Evolutionary conservation across 2,888 invertebrate genomes (phyloP), one percentile per base, ranked within the genome.

Genomic region (Caenorhabditis sp.): DNA sequence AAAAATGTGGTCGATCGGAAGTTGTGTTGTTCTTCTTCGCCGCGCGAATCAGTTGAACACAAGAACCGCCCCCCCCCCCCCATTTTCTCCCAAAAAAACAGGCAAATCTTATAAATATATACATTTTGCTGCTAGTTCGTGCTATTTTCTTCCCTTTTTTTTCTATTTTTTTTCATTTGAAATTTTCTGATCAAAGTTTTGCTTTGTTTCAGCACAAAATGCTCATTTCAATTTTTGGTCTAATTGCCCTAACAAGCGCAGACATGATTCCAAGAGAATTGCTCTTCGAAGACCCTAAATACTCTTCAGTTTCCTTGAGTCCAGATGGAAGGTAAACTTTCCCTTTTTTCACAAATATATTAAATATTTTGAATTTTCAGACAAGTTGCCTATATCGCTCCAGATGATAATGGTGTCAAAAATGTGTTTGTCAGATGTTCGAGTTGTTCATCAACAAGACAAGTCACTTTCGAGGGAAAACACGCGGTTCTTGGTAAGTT

Each of bases 381-480:
- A 74, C 66, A 78, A 43, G 71, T 85, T 50, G 86, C 79, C 1
- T 86, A 81, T 75, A 79, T 86, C 66, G 85, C 85, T 50, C 85
- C 85, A 4, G 85, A 86, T 70, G 85, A 85, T 61, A 76, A 76
- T 58, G 83, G 84, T 5, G 64, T 84, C 49, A 76, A 81, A 61
- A 86, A 86, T 59, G 83, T 86, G 21, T 86, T 77, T 76, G 78
- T 76, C n/a, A 72, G 81, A 51, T 86, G 85, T 66, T 79, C 83
- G 31, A 78, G 83, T 21, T 86, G 86, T 61, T 79, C 79, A 14
- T 78, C 78, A 61, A 81, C 82, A 1, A 66, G 79, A 61, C 82
- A 85, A 66, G 83, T 85, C 58, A 86, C 86, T 24, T 86, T 85
- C 62, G 86, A 86, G 62, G 76, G 68, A n/a, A 72, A 77, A 50